A percentile compares a stretch with the other conserved stretches of the same genome.
These are phyloP conservation scores for Epizoanthus scotinus DNA, from an alignment of 92 coral and sea anemone species.

Conservation along the genomic window DNA sequence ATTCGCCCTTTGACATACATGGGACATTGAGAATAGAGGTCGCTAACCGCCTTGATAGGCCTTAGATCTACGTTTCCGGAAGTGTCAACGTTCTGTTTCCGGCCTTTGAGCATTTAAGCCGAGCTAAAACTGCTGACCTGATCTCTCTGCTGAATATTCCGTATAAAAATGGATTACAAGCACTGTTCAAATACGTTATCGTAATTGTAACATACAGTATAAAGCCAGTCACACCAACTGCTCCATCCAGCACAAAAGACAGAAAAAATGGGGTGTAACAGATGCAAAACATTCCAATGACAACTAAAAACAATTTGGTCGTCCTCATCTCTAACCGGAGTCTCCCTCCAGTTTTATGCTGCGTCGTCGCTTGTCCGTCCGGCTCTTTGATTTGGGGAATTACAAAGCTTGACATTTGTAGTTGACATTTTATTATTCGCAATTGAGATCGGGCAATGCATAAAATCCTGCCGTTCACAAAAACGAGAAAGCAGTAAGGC, in stretches of 20 bases:
- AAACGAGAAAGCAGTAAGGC: conserved; percentile 58
- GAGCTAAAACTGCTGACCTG: conserved; percentile 49
- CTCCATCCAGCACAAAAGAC: conserved; percentile 50
- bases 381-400: background rate
- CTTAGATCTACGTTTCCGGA: background rate
- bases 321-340: conserved; percentile 59
- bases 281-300: conserved; percentile 60
- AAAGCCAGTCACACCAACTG: conserved; percentile 31
- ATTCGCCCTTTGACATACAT: too few relatives aligned
- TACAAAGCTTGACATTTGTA: background rate
- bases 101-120: conserved; percentile 21
- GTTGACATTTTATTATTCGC: conserved; percentile 51
- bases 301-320: conserved; percentile 67
- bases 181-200: conserved; percentile 74
- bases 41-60: too few relatives aligned
- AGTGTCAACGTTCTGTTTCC: background rate
- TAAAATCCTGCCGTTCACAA: conserved; percentile 68
- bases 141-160: conserved; percentile 65
- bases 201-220: conserved; percentile 50
- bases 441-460: conserved; percentile 59
- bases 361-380: background rate
- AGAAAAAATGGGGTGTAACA: conserved; percentile 80
- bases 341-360: conserved; percentile 13
- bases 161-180: conserved; percentile 71
- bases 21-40: too few relatives aligned